phyloP scores from a whole-genome alignment of 2,888 invertebrate genomes.

The Myopa testacea region DNA sequence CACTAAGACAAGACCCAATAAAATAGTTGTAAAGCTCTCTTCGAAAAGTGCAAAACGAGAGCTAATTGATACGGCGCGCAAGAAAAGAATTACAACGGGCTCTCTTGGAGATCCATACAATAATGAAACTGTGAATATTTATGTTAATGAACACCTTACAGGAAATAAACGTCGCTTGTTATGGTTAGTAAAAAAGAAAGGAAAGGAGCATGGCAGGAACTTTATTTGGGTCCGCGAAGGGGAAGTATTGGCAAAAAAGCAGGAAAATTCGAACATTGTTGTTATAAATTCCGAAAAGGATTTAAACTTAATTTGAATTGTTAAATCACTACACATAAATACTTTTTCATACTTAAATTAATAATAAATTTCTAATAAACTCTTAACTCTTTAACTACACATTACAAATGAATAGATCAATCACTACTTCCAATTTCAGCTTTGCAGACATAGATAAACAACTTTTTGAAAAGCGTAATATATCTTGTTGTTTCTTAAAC shows the following conservation, averaged over 20 bases:
- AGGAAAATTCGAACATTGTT: background rate
- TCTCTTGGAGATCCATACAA: background rate
- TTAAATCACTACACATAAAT: background rate
- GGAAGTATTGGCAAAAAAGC: too few species aligned
- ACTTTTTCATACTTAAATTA: background rate
- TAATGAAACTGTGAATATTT: too few species aligned
- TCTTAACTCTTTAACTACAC: background rate
- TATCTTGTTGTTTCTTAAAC: background rate
- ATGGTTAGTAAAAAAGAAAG: too few species aligned
- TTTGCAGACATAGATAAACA: background rate
- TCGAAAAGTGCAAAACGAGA: background rate
- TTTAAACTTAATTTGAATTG: background rate
- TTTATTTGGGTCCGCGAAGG: too few species aligned
- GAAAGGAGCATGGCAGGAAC: too few species aligned
- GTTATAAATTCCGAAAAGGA: background rate
- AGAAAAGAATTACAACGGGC: background rate
- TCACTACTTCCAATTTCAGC: background rate
- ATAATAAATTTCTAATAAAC: too few species aligned
- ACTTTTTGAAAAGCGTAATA: background rate
- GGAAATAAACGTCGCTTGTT: too few species aligned
- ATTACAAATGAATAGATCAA: slow-evolving; percentile 1
- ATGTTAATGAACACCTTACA: too few species aligned
- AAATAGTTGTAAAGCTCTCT: background rate
- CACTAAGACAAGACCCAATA: background rate
- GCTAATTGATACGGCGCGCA: too few species aligned